Percentiles rank a stretch among this genome's conserved stretches.
Conservation (phyloP, 1,140 invertebrate genomes). For the Drosophila parabipectinata region DNA sequence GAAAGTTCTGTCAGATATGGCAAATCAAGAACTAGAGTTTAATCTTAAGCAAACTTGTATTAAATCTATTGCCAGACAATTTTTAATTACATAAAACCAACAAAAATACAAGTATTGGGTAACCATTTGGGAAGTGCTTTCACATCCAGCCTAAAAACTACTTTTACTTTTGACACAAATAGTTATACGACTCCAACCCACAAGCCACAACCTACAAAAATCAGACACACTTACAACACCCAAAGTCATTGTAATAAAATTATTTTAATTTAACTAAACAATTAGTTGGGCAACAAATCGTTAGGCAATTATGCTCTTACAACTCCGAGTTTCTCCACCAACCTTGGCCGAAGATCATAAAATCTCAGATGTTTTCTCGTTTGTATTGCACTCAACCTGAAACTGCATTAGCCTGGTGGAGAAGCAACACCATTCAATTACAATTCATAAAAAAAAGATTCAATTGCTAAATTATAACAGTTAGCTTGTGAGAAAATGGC, state of each 20-base stretch:
- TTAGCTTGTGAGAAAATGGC: conserved; percentile 3
- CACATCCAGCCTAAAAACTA: conserved; percentile 4
- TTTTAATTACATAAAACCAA: not conserved
- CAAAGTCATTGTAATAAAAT: conserved; percentile 17
- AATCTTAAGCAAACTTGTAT: too few species aligned
- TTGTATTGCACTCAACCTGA: not conserved
- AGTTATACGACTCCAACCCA: not conserved
- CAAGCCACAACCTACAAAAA: not conserved
- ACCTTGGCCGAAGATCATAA: conserved; percentile 21
- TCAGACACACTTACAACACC: not conserved
- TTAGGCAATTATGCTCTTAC: conserved; percentile 23
- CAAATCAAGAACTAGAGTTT: not conserved
- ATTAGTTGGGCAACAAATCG: conserved; percentile 29
- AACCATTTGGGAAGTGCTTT: conserved; percentile 8
- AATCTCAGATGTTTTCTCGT: not conserved
- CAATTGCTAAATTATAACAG: conserved; percentile 42
- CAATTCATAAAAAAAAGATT: not conserved
- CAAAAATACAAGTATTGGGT: conserved; percentile 1
- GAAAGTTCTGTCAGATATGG: not conserved
- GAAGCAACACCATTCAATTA: not conserved
- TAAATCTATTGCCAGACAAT: too few species aligned
- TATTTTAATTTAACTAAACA: conserved; percentile 18
- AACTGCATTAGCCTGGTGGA: not conserved
- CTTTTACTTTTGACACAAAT: conserved; percentile 27
- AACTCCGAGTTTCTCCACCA: not conserved